These are phyloP conservation scores for Siphlonurus alternatus DNA, from an alignment of 2,888 invertebrate genomes.

Conservation along the genomic window DNA sequence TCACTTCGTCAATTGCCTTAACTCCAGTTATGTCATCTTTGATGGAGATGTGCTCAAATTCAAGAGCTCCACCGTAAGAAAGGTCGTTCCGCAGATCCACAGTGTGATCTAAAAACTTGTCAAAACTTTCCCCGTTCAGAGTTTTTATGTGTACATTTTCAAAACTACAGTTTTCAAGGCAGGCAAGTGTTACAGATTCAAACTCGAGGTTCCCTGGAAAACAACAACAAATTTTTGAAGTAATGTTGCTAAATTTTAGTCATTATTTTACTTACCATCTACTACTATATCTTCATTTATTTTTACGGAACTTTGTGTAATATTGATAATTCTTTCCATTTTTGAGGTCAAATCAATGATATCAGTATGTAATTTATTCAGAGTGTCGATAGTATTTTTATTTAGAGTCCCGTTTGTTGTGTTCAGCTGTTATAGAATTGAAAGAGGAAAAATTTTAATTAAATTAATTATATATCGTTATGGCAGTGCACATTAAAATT, in stretches of 20 bases:
- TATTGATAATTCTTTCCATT: background rate
- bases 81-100: constrained; percentile 5
- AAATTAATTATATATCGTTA: too few species aligned
- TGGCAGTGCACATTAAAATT: too few species aligned
- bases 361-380: constrained; percentile 1
- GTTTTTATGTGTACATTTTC: background rate
- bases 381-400: background rate
- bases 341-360: background rate
- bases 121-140: constrained; percentile 8
- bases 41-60: constrained; percentile 2
- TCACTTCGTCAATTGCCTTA: background rate
- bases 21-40: background rate
- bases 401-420: background rate
- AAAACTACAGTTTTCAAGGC: constrained; percentile 2
- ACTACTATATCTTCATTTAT: background rate
- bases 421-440: too few species aligned
- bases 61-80: background rate
- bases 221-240: background rate
- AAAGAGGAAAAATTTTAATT: too few species aligned
- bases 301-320: constrained; percentile 3
- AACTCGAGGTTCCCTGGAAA: constrained; percentile 6
- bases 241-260: background rate
- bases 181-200: background rate
- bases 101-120: constrained; percentile 3
- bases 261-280: constrained; percentile 1